Percentiles rank a stretch among this genome's conserved stretches.
Evolutionary conservation across 2,113 vertebrate genomes (phyloP).

Genomic region (Symphodus melops): DNA sequence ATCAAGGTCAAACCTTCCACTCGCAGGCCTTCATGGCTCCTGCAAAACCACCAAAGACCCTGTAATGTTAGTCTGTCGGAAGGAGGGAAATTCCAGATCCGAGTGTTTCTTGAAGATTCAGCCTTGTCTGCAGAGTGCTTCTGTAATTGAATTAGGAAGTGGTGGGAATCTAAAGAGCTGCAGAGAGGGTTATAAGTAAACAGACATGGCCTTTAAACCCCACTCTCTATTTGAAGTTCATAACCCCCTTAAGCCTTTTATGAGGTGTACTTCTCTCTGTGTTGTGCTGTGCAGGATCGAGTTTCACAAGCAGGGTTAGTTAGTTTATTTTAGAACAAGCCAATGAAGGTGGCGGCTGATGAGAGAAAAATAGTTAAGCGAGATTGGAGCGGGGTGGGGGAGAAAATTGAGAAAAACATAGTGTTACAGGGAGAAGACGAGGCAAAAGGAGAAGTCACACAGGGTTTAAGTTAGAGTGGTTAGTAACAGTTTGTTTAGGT

Average conservation of each 20-base stretch:
- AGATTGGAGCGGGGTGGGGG: constrained; percentile 15
- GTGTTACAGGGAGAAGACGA: constrained; percentile 17
- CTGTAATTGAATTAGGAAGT: constrained; percentile 81
- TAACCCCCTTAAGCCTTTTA: constrained; percentile 65
- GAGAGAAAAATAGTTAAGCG: constrained; percentile 55
- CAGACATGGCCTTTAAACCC: constrained; percentile 77
- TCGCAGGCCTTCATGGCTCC: constrained; percentile 26
- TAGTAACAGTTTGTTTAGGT: constrained; percentile 68
- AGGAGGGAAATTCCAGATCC: constrained; percentile 61
- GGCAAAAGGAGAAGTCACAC: constrained; percentile 37
- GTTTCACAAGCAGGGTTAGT: constrained; percentile 72
- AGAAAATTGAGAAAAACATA: constrained; percentile 19
- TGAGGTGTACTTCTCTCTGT: constrained; percentile 68
- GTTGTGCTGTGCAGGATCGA: constrained; percentile 68
- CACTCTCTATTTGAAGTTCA: constrained; percentile 70
- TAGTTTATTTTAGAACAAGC: constrained; percentile 72
- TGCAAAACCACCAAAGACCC: constrained; percentile 45
- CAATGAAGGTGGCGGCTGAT: constrained; percentile 59
- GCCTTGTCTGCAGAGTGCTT: constrained; percentile 58
- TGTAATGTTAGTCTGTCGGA: constrained; percentile 41
- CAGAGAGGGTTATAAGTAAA: constrained; percentile 79
- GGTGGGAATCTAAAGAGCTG: constrained; percentile 75
- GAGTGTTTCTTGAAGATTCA: constrained; percentile 58
- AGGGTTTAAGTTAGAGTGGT: constrained; percentile 52
- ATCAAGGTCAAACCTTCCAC: constrained; percentile 29